Evolutionary conservation across 2,113 vertebrate genomes (phyloP), one percentile per base, ranked within the genome.

Genomic region (Ovibos moschatus): DNA sequence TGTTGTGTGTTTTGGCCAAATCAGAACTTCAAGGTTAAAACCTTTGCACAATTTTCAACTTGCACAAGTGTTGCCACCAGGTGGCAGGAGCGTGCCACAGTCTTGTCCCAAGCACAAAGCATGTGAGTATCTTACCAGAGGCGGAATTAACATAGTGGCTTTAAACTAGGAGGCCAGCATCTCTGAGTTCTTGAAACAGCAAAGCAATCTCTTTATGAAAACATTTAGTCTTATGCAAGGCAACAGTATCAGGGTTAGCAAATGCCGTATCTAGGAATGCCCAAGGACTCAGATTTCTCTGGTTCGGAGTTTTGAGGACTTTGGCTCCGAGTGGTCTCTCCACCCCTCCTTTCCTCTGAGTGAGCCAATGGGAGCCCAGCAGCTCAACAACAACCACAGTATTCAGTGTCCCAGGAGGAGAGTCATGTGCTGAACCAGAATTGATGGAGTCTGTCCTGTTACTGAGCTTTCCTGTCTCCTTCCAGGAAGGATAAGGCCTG

Each of bases 21-120:
- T 78, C 15, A 28, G 57, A 83, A 87, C 71, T 87, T 98, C 50
- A 33, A 79, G 57, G 87, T 82, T 85, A 86, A 84, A 93, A 50
- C 71, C 78, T 95, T 60, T 25, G 71, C 62, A 62, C 95, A 82
- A 82, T 82, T 89, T 97, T 96, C 82, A 3, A 25, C 21, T 40
- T 55, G n/a, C 86, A 40, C 3, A 23, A 83, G 33, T 51, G 8
- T 78, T 25, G 85, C 97, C 97, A 97, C 97, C 92, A 98, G 98
- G 98, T 98, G 97, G 98, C 97, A 98, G 97, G 51, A 98, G 90
- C 4, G 94, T 97, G 97, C 95, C 91, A 92, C 76, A 88, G 90
- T 97, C 96, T 67, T 62, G 98, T 97, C 91, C 86, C 60, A 43
- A 58, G 55, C 95, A 96, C 94, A 89, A 97, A 93, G 96, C 40